Conservation (phyloP, 2,113 vertebrate genomes). For the Apteryx mantelli region DNA sequence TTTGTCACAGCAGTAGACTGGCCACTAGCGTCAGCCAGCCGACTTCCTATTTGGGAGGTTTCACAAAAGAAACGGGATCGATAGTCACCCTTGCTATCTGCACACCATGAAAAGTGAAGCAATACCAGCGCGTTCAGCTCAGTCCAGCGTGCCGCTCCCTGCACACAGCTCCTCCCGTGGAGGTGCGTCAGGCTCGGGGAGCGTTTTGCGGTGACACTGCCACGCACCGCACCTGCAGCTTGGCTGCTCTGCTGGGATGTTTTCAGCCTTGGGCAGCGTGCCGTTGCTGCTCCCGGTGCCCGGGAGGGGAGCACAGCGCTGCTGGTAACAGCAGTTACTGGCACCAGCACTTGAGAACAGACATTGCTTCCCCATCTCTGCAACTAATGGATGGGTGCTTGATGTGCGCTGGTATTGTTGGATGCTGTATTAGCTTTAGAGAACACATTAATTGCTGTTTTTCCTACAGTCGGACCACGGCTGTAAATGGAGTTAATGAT, state of each 20-base stretch:
- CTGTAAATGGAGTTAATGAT: neutral
- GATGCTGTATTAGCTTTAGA: neutral
- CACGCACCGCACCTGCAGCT: neutral
- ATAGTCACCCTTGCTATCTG: neutral
- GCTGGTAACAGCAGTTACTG: neutral
- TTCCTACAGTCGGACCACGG: neutral
- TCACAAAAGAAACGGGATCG: neutral
- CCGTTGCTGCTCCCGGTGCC: neutral
- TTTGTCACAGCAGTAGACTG: neutral
- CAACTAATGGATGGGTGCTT: too few species aligned
- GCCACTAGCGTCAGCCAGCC: neutral
- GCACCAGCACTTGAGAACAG: neutral
- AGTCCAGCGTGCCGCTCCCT: neutral
- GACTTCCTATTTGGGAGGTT: neutral
- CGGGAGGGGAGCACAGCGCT: neutral
- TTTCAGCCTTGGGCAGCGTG: neutral
- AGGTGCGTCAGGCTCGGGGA: neutral
- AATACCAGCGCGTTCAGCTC: neutral
- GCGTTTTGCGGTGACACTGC: neutral
- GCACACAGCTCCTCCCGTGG: neutral
- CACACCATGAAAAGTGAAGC: neutral
- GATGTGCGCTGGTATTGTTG: neutral
- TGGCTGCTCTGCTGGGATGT: neutral
- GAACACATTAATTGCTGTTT: neutral
- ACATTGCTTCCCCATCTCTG: neutral